Evolutionary conservation across 2,888 invertebrate genomes (phyloP).

Genomic region (Liposcelis brunnea): DNA sequence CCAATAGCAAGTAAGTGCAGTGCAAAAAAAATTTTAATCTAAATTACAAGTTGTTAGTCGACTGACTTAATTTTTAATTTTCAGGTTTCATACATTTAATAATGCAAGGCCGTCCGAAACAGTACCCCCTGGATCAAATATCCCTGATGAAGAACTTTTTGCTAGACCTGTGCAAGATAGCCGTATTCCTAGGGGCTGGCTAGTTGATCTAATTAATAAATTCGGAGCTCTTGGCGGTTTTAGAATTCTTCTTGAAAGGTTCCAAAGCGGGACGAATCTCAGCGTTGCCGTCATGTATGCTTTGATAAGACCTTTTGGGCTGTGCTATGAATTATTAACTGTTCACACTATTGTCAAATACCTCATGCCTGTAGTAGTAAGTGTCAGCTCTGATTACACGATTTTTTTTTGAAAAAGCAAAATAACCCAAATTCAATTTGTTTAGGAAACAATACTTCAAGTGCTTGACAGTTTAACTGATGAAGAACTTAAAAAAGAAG

Average conservation of each 20-base stretch:
- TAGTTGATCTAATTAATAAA: constrained; percentile 87
- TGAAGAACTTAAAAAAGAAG: constrained; percentile 89
- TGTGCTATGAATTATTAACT: constrained; percentile 81
- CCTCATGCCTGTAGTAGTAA: constrained; percentile 77
- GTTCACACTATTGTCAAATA: constrained; percentile 80
- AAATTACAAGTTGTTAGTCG: constrained; percentile 12
- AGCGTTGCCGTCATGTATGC: constrained; percentile 63
- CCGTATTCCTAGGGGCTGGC: constrained; percentile 81
- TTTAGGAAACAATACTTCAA: constrained; percentile 71
- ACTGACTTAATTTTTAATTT: constrained; percentile 10
- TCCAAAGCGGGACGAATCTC: constrained; percentile 54
- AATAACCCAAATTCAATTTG: too few relatives aligned
- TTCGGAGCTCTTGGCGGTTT: constrained; percentile 86
- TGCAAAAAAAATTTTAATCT: too few relatives aligned
- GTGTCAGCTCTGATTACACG: constrained; percentile 19
- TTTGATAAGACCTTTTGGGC: constrained; percentile 76
- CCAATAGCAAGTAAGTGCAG: constrained; percentile 75
- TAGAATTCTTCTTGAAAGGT: constrained; percentile 64
- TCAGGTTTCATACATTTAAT: constrained; percentile 76
- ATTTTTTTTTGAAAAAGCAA: constrained; percentile 13
- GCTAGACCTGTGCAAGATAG: constrained; percentile 63
- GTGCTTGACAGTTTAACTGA: constrained; percentile 85
- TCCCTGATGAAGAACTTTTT: constrained; percentile 50
- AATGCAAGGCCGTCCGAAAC: constrained; percentile 58
- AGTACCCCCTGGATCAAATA: constrained; percentile 38